These are phyloP conservation scores for Drosophila subpulchrella DNA, from an alignment of 1,140 invertebrate species.

Conservation along the genomic window DNA sequence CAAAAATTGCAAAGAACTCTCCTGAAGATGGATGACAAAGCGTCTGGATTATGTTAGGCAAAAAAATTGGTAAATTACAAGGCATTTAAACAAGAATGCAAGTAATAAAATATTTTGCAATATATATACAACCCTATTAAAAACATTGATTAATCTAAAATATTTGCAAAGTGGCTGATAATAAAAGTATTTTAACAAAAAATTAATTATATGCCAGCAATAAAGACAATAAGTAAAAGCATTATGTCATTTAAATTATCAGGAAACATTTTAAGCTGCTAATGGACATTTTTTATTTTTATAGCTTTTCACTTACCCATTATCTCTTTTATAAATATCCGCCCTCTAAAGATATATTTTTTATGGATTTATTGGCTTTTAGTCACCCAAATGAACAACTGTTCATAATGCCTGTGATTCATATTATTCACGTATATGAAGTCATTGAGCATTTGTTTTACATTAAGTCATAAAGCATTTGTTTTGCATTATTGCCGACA, in stretches of 20 bases:
- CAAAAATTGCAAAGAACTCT: slow-evolving; percentile 14
- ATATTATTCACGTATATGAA: slow-evolving; percentile 6
- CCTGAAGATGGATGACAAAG: neutral
- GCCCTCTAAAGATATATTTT: slow-evolving; percentile 6
- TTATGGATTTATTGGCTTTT: slow-evolving; percentile 28
- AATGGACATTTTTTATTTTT: slow-evolving; percentile 2
- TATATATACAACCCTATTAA: neutral
- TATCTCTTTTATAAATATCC: slow-evolving; percentile 9
- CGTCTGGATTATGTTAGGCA: neutral
- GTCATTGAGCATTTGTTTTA: slow-evolving; percentile 39
- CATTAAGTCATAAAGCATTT: slow-evolving; percentile 37
- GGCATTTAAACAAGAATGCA: neutral
- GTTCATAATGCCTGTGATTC: slow-evolving; percentile 22
- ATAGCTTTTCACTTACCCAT: neutral
- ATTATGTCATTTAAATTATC: neutral
- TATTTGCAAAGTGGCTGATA: neutral
- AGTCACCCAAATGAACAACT: slow-evolving; percentile 34
- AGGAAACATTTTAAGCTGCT: slow-evolving; percentile 17
- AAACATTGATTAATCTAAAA: neutral
- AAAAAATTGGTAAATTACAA: slow-evolving; percentile 4
- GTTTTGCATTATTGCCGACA: slow-evolving; percentile 44
- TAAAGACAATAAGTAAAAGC: neutral
- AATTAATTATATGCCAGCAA: neutral
- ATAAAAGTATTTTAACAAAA: neutral
- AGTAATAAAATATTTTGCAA: neutral